These are phyloP conservation scores for Catostylus mosaicus DNA, from an alignment of 30 jellyfish, hydroid and myxozoan genomes.

Conservation along the genomic window DNA sequence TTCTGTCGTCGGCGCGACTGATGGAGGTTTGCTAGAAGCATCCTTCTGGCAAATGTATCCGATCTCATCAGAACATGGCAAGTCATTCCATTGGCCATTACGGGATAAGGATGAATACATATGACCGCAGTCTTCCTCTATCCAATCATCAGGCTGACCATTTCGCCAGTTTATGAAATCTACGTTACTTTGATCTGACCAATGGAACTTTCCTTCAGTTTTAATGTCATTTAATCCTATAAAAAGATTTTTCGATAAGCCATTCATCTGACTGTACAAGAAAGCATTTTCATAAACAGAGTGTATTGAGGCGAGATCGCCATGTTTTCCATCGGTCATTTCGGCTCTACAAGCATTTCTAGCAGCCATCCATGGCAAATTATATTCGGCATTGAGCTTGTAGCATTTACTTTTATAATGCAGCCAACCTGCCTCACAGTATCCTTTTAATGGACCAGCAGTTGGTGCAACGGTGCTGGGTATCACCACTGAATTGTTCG, in stretches of 20 bases:
- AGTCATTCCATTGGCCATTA: conserved; percentile 94
- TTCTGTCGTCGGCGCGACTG: conserved; percentile 36
- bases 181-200: conserved; percentile 91
- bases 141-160: conserved; percentile 85
- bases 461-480: conserved; percentile 73
- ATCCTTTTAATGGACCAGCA: conserved; percentile 78
- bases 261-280: conserved; percentile 79
- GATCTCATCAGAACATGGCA: conserved; percentile 46
- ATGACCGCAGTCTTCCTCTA: conserved; percentile 87
- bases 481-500: conserved; percentile 52
- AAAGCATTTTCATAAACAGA: conserved; percentile 81
- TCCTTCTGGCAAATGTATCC: conserved; percentile 93
- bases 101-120: conserved; percentile 66
- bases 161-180: conserved; percentile 79
- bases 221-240: conserved; percentile 87
- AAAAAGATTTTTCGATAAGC: conserved; percentile 39
- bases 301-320: conserved; percentile 83
- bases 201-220: conserved; percentile 72
- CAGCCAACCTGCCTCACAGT: conserved; percentile 85
- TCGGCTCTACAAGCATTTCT: conserved; percentile 45
- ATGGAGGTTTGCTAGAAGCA: conserved; percentile 30
- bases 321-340: conserved; percentile 43
- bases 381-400: conserved; percentile 38
- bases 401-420: conserved; percentile 78
- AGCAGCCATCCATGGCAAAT: conserved; percentile 59